A percentile compares a stretch with the other conserved stretches of the same genome.
These are phyloP conservation scores for Tiliacea aurago DNA, from an alignment of 2,888 invertebrate genomes.

Conservation along the genomic window DNA sequence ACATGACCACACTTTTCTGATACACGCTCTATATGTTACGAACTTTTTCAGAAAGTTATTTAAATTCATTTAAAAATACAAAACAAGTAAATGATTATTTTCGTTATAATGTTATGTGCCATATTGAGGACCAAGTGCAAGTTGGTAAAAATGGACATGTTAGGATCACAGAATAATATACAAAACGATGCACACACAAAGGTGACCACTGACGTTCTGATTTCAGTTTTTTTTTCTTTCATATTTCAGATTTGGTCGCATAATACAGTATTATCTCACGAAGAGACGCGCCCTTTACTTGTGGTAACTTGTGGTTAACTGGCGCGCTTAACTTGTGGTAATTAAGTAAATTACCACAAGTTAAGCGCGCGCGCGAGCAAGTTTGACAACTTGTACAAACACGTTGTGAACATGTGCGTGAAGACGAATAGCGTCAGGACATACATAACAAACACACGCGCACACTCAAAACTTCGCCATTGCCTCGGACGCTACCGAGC, in stretches of 20 bases:
- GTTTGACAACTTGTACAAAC: too few species aligned
- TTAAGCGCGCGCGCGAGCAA: too few species aligned
- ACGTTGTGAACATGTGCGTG: too few species aligned
- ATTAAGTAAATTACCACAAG: too few species aligned
- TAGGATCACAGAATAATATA: slow-evolving; percentile 37
- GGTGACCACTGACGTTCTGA: neutral
- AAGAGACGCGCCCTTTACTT: too few species aligned
- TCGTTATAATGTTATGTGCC: neutral
- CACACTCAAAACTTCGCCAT: too few species aligned
- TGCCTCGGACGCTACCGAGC: too few species aligned
- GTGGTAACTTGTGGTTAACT: too few species aligned
- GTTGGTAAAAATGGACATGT: slow-evolving; percentile 54
- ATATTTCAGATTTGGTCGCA: neutral
- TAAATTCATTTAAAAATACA: neutral
- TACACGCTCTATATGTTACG: neutral
- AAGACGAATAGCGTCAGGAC: too few species aligned
- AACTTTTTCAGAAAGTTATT: neutral
- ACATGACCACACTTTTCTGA: neutral
- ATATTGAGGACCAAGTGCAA: slow-evolving; percentile 29
- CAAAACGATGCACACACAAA: slow-evolving; percentile 26
- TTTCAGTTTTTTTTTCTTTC: neutral
- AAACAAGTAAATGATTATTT: too few species aligned
- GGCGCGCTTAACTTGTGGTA: too few species aligned
- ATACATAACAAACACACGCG: too few species aligned
- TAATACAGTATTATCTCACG: neutral